These are phyloP conservation scores for Corythaixoides concolor DNA, from an alignment of 2,113 vertebrate genomes.

Conservation along the genomic window DNA sequence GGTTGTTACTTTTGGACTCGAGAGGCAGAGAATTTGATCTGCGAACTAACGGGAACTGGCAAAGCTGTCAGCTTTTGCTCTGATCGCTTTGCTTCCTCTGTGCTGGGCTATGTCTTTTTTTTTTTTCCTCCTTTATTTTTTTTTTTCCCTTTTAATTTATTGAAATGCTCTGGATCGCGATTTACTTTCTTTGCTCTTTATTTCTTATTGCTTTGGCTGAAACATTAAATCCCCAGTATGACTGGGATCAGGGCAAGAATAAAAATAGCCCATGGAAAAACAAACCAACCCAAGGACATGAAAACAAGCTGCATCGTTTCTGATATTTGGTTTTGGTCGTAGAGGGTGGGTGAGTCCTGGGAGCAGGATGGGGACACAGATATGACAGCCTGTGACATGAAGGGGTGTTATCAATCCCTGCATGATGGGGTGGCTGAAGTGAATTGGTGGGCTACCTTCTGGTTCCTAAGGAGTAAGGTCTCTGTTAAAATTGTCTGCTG, in stretches of 20 bases:
- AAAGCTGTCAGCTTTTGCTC: constrained; percentile 43
- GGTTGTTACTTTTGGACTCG: constrained; percentile 25
- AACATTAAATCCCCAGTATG: constrained; percentile 39
- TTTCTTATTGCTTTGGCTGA: constrained; percentile 61
- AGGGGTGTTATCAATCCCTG: background rate
- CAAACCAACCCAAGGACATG: background rate
- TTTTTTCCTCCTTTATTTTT: background rate
- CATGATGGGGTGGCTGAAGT: accelerated
- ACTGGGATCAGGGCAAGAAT: constrained; percentile 21
- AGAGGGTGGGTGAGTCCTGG: background rate
- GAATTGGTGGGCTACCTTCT: background rate
- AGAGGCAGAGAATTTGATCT: constrained; percentile 36
- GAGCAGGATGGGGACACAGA: background rate
- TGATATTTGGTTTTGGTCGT: background rate
- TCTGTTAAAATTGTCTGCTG: background rate
- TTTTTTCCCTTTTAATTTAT: constrained; percentile 37
- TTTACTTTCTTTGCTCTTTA: constrained; percentile 32
- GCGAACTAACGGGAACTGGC: constrained; percentile 8
- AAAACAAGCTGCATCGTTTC: background rate
- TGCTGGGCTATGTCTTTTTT: background rate
- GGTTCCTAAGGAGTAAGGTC: background rate
- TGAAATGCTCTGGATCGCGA: constrained; percentile 37
- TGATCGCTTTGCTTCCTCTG: constrained; percentile 32
- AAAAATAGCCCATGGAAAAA: constrained; percentile 46
- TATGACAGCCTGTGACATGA: background rate